Evolutionary conservation across 1,140 invertebrate species (phyloP).

Genomic region (Atopsyche davidsoni): DNA sequence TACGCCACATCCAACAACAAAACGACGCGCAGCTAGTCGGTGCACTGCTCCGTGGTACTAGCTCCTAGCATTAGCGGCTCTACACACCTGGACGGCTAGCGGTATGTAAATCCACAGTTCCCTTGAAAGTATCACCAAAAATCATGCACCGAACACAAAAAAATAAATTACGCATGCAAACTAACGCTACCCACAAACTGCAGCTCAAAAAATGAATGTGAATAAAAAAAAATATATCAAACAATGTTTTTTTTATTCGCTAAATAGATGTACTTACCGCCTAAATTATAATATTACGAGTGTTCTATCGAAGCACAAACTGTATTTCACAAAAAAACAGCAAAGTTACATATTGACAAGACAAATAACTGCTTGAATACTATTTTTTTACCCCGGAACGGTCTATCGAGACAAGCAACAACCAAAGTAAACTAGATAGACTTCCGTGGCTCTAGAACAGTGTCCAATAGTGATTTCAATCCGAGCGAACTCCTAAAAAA

Average conservation of each 20-base stretch:
- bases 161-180: constrained; percentile 5
- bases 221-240: constrained; percentile 19
- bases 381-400: neutral
- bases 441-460: constrained; percentile 21
- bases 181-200: neutral
- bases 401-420: neutral
- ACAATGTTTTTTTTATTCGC: constrained; percentile 11
- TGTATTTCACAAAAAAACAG: neutral
- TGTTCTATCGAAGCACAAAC: neutral
- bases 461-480: too few species aligned
- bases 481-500: too few species aligned
- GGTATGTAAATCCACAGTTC: constrained; percentile 7
- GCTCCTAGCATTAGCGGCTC: constrained; percentile 13
- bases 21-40: constrained; percentile 11
- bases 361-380: neutral
- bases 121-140: constrained; percentile 14
- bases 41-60: constrained; percentile 15
- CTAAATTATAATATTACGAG: neutral
- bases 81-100: constrained; percentile 11
- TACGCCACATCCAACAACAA: constrained; percentile 18
- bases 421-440: constrained; percentile 22
- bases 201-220: neutral
- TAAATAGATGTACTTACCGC: constrained; percentile 16
- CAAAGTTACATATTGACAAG: neutral
- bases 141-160: constrained; percentile 5